Evolutionary conservation across 2,113 vertebrate genomes (phyloP), one percentile per base, ranked within the genome.

Genomic region (Conger conger): DNA sequence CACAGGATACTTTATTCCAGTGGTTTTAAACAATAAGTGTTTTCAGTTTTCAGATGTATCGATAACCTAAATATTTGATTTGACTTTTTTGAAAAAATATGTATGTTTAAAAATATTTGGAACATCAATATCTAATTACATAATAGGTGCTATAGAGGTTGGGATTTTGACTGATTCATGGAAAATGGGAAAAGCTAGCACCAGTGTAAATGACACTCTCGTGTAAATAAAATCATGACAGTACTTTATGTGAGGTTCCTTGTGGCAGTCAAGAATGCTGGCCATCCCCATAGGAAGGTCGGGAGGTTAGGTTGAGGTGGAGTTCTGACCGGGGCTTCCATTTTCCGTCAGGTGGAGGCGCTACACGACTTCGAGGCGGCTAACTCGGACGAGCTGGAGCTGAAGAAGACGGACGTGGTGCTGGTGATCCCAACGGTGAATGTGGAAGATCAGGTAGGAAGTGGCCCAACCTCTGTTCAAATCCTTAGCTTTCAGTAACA

Each of bases 311-410:
- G 68, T n/a, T n/a, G n/a, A 33, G 68, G 68, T 17, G 27, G 68
- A 4, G 57, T 4, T 63, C 27, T 73, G 11, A 33, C 13, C 33
- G 68, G 13, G 27, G 68, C n/a, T 27, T 0, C n/a, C n/a, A n/a
- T 15, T 73, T 6, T 13, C 82, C 63, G 93, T 54, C 85, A 99
- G 98, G 98, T 97, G 89, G 96, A 98, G 95, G 95, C 95, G 0
- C 89, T 99, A 80, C 98, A 99, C 4, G 97, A 99, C 88, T 99
- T 99, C 0, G 97, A 99, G 79, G 98, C 98, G 89, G 98, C 97
- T 53, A 99, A 98, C 88, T 94, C 93, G 17, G 98, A 99, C 86
- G 97, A 99, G 87, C 96, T 99, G 37, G 96, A 95, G 37, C 92
- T 99, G 85, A 96, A 96, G 86, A 92, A 95, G 87, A 97, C 97